Evolutionary conservation across 2,797 vertebrate species (phyloP), one percentile per base, ranked within the genome.

Genomic region (Limosa lapponica): DNA sequence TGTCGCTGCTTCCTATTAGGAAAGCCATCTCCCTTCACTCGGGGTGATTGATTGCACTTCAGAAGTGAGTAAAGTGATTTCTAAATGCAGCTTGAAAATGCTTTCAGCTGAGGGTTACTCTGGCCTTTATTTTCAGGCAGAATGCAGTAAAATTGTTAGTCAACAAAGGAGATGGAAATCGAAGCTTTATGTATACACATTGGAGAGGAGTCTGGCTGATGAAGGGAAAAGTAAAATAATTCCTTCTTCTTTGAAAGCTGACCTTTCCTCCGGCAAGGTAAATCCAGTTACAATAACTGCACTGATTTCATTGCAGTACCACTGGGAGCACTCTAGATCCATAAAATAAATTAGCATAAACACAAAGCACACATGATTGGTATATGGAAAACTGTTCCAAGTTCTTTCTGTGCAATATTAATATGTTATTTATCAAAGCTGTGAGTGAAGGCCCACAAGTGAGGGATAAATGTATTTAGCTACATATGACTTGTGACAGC

Each of bases 281-380:
- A 93, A 91, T 83, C 36, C 39, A 88, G 87, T 95, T 86, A 89
- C 34, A 59, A 3, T n/a, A 92, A 89, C 64, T 71, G 57, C 75
- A 41, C 52, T 72, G 66, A 94, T 96, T 96, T 95, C 82, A 94
- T 87, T 82, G 82, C 73, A 52, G 55, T 55, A 55, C 87, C 91
- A 79, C 91, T 66, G 80, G 80, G 87, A 96, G 87, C 85, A 93
- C 66, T 96, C 80, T 84, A 87, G 75, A 90, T 69, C 80, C 91
- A 67, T 89, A 75, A 93, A 95, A 93, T 34, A 87, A 77, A 96
- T 90, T 94, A 94, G 70, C 93, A 93, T 93, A 86, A 93, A 85
- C 67, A 95, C 73, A 93, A 89, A 96, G 59, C 51, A 46, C 39
- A 73, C 75, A 46, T 65, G 73, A 72, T 39, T 72, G 39, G 49